These are phyloP conservation scores for Epizoanthus illoricatus DNA, from an alignment of 92 coral and sea anemone genomes.

Conservation along the genomic window DNA sequence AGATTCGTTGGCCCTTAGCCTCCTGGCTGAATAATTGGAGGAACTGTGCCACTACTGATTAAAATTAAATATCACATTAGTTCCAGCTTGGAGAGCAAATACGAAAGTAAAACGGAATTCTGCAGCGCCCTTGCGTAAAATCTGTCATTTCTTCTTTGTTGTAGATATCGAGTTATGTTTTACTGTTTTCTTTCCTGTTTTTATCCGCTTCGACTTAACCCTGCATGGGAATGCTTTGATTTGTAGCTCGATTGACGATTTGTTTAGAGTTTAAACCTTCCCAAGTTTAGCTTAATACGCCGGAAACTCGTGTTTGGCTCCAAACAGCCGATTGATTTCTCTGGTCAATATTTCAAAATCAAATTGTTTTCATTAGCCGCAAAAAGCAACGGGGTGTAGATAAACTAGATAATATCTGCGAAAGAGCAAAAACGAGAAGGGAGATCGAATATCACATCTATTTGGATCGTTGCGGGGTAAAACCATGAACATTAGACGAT, in stretches of 20 bases:
- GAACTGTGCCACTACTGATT: too few species aligned
- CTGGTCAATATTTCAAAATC: slow-evolving; percentile 27
- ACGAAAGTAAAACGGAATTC: slow-evolving; percentile 7
- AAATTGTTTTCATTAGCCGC: slow-evolving; percentile 11
- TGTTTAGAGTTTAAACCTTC: slow-evolving; percentile 10
- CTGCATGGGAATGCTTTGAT: slow-evolving; percentile 21
- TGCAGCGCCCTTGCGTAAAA: slow-evolving; percentile 4
- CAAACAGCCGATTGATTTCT: slow-evolving; percentile 18
- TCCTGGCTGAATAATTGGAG: not conserved
- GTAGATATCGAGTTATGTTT: slow-evolving; percentile 5
- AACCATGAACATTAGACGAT: slow-evolving; percentile 27
- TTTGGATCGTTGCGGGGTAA: slow-evolving; percentile 32
- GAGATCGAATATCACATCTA: slow-evolving; percentile 20
- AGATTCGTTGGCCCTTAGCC: not conserved
- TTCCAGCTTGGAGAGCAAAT: not conserved
- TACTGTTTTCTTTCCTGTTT: not conserved
- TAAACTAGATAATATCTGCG: slow-evolving; percentile 1
- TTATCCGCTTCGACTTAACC: slow-evolving; percentile 17
- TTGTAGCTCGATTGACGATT: not conserved
- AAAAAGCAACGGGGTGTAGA: slow-evolving; percentile 25
- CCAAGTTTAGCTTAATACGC: not conserved
- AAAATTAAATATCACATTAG: not conserved
- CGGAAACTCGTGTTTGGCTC: slow-evolving; percentile 37
- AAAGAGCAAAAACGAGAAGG: not conserved
- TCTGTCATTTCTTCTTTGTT: slow-evolving; percentile 8